Evolutionary conservation across 2,888 invertebrate species (phyloP), one percentile per base, ranked within the genome.

Genomic region (Ganaspis brasiliensis): DNA sequence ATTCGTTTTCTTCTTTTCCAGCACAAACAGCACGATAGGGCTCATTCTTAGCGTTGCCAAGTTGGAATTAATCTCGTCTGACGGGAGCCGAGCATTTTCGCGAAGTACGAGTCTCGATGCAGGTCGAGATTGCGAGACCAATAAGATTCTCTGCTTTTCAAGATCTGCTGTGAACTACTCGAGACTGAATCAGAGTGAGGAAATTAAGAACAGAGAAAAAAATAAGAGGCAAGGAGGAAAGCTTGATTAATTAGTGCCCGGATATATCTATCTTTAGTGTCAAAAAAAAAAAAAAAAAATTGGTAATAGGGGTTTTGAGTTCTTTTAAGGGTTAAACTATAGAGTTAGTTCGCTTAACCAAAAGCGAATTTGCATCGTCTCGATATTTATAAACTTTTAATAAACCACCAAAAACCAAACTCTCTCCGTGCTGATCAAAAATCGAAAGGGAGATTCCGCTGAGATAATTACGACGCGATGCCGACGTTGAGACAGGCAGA

Each of bases 61-160:
- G 40, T 40, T 40, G 37, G 21, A 63, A 63, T 63, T 63, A 63
- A 40, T 63, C 40, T 63, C 37, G 21, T 40, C 63, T 40, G 37
- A 21, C 19, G 21, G 19, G 21, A 21, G n/a, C 8, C 35, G 59
- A 59, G 35, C 59, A 19, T 59, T 59, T 59, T 26, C 59, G 35
- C 59, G 59, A 59, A 35, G 59, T 59, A 59, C 59, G 59, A 59
- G 26, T 59, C 75, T 75, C 56, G 78, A 75, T 75, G 70, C 71
- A 73, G 77, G 74, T 67, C 63, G 75, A 56, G 78, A 75, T 75
- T 61, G 61, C 56, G 72, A 75, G 76, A 81, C 81, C 78, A 76
- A 79, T 75, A 76, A 77, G 78, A 73, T 77, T 12, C 75, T 77
- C 55, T 74, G 45, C 67, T 67, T 72, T 57, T 72, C 73, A 5